Conservation (phyloP, 2,797 vertebrate species). For the Acanthiza pusilla region DNA sequence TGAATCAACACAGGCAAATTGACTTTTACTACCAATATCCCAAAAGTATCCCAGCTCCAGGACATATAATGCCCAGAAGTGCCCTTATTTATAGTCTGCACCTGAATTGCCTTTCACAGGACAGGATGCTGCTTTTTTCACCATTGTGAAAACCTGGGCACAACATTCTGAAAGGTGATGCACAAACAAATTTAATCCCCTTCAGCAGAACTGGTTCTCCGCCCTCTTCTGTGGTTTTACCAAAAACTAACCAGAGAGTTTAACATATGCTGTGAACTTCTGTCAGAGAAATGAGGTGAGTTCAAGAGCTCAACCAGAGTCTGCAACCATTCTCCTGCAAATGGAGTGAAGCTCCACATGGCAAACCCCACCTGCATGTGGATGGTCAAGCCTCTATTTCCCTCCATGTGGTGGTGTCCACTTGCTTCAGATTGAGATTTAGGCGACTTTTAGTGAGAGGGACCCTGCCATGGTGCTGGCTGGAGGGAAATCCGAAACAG, state of each 20-base stretch:
- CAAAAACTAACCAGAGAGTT: not conserved
- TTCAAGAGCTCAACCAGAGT: not conserved
- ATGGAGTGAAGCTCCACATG: not conserved
- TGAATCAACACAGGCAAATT: not conserved
- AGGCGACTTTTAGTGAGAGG: not conserved
- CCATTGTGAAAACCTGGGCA: not conserved
- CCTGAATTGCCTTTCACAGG: not conserved
- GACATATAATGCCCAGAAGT: not conserved
- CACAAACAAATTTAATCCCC: not conserved
- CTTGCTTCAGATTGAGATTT: not conserved
- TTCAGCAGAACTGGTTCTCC: not conserved
- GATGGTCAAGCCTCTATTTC: not conserved
- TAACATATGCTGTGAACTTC: not conserved
- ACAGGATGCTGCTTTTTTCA: not conserved
- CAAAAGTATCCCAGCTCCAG: not conserved
- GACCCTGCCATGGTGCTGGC: not conserved
- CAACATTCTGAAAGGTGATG: not conserved
- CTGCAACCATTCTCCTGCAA: not conserved
- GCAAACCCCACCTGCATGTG: fast-evolving
- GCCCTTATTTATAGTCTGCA: not conserved
- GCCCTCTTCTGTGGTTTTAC: not conserved
- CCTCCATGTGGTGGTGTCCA: not conserved
- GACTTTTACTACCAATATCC: not conserved
- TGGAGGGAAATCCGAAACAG: conserved; percentile 33
- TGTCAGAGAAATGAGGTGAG: not conserved